Base-by-base conservation (phyloP, 2,797 vertebrate species). In the Cyprinella venusta region DNA sequence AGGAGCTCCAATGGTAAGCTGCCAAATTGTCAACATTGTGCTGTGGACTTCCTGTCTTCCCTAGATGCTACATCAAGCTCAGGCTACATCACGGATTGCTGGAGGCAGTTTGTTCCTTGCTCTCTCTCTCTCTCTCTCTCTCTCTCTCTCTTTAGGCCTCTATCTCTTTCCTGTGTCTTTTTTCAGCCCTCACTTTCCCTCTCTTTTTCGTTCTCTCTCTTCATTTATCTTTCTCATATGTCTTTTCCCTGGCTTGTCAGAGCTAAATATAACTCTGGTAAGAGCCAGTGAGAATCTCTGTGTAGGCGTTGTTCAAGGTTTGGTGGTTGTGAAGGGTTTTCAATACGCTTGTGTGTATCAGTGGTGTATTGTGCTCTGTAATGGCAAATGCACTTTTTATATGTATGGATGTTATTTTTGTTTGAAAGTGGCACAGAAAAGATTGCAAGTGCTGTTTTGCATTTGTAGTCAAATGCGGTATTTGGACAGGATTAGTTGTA, bases 1-100 rank as follows among this genome's bases (percentile, higher is more conserved):
- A 0, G 98, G 98, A 61, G 96, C 95, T 0, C 97, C 97, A 0
- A 98, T 97, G 97, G 98, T 99, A 91, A 95, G 96, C 21, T 15
- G 65, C 19, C 30, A 77, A n/a, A 16, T 13, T 10, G 8, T 13
- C 45, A 50, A 19, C 40, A 63, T 19, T 33, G 15, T n/a, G 38
- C 24, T 45, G 52, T 71, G 24, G 7, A 71, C 79, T 56, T 72
- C 69, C 19, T 71, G 6, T 72, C 59, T 65, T 71, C 8, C 4
- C 54, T 79, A 54, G 56, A 79, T 63, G 68, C 13, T 50, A 8
- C 42, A 45, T 77, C 59, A 64, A 64, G 56, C 38, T 59, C 19
- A 65, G 71, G 72, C 30, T 75, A 19, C 30, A 76, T 76, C 42
- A 54, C 26, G 30, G 24, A 76, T 26, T 19, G 42, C 79, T 80